Conservation (phyloP, 2,113 vertebrate genomes). For the Phalacrocorax carbo region DNA sequence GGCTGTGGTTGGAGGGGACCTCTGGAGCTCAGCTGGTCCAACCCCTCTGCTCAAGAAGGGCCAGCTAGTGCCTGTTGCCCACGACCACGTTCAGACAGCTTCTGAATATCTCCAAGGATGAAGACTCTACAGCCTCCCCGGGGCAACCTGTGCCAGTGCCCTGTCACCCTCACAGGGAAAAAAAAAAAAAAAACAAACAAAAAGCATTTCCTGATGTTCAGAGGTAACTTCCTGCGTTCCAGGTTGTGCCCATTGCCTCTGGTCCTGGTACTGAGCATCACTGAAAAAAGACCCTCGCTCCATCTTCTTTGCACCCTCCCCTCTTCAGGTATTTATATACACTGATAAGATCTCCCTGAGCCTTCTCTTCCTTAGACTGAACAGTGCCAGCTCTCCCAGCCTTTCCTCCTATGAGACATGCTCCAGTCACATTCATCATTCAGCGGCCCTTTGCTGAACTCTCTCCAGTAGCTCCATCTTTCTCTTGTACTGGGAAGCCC, state of each 20-base stretch:
- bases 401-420: neutral
- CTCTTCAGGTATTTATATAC: neutral
- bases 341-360: neutral
- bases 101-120: neutral
- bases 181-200: too few species aligned
- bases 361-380: neutral
- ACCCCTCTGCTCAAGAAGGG: neutral
- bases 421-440: neutral
- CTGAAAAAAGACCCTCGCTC: neutral
- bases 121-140: neutral
- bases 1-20: neutral
- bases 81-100: accelerated
- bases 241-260: neutral
- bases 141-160: neutral
- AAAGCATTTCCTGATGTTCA: neutral
- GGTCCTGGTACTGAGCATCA: neutral
- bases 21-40: neutral
- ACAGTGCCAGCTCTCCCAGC: neutral
- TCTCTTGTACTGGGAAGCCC: neutral
- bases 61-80: neutral
- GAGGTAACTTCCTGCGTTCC: neutral
- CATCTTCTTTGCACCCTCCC: neutral
- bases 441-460: neutral
- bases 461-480: neutral
- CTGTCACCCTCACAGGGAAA: too few species aligned